Percentiles rank a stretch among this genome's conserved stretches.
Evolutionary conservation across 2,888 invertebrate genomes (phyloP).

Genomic region (Epinotia ramella): DNA sequence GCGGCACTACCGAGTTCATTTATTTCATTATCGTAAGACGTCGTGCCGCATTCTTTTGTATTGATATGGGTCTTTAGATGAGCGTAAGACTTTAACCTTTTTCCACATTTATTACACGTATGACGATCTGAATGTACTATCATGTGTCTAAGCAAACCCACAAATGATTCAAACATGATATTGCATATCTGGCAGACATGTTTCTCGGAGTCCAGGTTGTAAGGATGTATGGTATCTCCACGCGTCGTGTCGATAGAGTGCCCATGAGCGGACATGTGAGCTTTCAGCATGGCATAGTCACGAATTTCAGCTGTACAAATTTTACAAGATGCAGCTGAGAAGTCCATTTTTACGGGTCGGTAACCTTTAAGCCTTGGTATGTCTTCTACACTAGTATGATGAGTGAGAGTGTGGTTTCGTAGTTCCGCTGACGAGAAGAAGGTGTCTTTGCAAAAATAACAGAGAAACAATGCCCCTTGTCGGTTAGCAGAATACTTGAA

Average conservation of each 20-base stretch:
- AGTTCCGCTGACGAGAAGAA: slow-evolving; percentile 53
- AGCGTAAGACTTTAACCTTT: slow-evolving; percentile 7
- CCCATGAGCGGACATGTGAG: slow-evolving; percentile 68
- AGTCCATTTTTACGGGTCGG: slow-evolving; percentile 77
- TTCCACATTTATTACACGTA: slow-evolving; percentile 10
- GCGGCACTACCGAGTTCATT: slow-evolving; percentile 30
- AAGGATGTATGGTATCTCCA: slow-evolving; percentile 75
- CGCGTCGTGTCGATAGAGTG: slow-evolving; percentile 66
- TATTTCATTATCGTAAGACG: neutral
- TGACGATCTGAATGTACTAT: slow-evolving; percentile 10
- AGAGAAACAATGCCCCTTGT: slow-evolving; percentile 52
- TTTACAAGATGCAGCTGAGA: slow-evolving; percentile 67
- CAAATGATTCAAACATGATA: slow-evolving; percentile 1
- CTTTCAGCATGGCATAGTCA: slow-evolving; percentile 68
- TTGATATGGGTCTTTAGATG: slow-evolving; percentile 2
- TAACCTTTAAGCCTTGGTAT: slow-evolving; percentile 71
- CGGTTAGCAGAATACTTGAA: slow-evolving; percentile 70
- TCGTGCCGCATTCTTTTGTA: neutral
- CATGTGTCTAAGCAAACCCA: slow-evolving; percentile 18
- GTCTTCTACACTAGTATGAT: slow-evolving; percentile 54
- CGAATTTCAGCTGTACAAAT: slow-evolving; percentile 63
- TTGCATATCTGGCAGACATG: slow-evolving; percentile 23
- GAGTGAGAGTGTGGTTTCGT: slow-evolving; percentile 8
- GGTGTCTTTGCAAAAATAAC: slow-evolving; percentile 73
- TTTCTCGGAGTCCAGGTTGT: slow-evolving; percentile 57